phyloP scores from a whole-genome alignment of 2,797 vertebrate species.

The Acrocephalus scirpaceus region DNA sequence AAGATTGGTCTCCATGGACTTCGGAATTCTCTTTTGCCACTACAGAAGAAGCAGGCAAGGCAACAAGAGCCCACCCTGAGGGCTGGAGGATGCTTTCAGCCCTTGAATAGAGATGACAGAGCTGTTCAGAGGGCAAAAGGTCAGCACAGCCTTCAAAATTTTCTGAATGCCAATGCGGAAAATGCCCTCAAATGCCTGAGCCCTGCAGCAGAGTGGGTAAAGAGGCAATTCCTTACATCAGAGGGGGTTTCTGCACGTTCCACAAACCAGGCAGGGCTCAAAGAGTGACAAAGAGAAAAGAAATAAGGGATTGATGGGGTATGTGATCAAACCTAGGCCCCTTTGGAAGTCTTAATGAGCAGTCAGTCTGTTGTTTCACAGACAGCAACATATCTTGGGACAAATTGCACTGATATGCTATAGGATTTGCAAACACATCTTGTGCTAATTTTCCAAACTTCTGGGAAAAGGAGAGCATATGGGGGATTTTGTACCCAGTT shows the following conservation, averaged over 20 bases:
- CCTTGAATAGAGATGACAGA: background rate
- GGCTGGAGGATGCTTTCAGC: background rate
- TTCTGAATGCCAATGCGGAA: background rate
- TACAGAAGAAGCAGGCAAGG: background rate
- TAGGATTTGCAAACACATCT: background rate
- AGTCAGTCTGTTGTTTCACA: background rate
- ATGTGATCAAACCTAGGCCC: background rate
- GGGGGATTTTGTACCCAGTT: background rate
- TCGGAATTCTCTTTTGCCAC: background rate
- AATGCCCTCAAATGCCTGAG: background rate
- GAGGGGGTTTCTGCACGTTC: background rate
- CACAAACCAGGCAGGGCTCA: background rate
- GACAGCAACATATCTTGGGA: background rate
- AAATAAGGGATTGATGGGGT: background rate
- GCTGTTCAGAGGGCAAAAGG: background rate
- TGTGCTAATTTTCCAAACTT: background rate
- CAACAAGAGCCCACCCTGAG: background rate
- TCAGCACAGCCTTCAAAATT: background rate
- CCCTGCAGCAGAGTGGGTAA: background rate
- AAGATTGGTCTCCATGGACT: background rate
- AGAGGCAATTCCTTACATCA: background rate
- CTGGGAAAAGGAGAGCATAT: background rate
- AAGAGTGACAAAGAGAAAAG: background rate
- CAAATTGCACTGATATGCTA: background rate
- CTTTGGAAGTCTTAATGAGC: background rate